phyloP scores from a whole-genome alignment of 2,113 vertebrate genomes.

The Zosterops borbonicus region DNA sequence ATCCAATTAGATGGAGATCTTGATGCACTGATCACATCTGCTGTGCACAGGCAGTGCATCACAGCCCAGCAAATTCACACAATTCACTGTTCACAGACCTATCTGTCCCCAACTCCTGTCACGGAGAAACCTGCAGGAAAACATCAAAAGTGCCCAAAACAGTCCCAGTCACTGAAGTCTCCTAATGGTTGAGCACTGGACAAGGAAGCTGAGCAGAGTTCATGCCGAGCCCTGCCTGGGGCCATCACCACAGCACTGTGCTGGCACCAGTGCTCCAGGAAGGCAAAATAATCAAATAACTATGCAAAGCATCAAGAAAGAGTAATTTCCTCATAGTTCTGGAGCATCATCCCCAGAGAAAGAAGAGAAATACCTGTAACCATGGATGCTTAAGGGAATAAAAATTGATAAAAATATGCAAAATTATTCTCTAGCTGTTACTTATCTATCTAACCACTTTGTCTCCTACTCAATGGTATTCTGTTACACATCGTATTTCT shows the following conservation, averaged over 20 bases:
- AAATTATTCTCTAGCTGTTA: background rate
- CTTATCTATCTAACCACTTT: background rate
- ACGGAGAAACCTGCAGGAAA: background rate
- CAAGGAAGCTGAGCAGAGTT: background rate
- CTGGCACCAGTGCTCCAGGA: background rate
- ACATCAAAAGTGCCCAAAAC: background rate
- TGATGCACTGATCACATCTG: background rate
- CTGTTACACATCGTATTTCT: background rate
- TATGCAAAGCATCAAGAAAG: background rate
- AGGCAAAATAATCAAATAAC: background rate
- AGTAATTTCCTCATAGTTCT: background rate
- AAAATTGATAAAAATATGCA: background rate
- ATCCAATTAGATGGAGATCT: background rate
- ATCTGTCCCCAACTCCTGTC: background rate
- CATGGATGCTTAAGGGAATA: background rate
- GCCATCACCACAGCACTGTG: rapidly evolving
- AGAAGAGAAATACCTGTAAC: background rate
- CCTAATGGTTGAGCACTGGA: background rate
- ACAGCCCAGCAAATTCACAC: background rate
- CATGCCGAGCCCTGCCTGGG: rapidly evolving
- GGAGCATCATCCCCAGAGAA: background rate
- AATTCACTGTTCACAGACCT: background rate
- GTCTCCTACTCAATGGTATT: background rate
- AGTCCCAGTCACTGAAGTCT: background rate
- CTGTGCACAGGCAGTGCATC: background rate